Evolutionary conservation across 1,140 invertebrate species (phyloP).

Genomic region (Caenorhabditis briggsae): DNA sequence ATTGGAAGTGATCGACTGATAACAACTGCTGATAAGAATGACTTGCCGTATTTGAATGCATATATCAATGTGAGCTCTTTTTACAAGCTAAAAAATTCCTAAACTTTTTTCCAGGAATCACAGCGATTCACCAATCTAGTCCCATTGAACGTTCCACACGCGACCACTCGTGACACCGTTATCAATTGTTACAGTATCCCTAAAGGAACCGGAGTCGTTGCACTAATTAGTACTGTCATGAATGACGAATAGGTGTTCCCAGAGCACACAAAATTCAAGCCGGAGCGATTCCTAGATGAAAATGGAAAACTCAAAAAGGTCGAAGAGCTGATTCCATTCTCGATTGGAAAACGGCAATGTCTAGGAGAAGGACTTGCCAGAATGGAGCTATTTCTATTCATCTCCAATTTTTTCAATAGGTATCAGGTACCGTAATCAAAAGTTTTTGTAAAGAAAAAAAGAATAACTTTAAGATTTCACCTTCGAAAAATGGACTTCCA

Average conservation of each 20-base stretch:
- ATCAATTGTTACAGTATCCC: constrained; percentile 61
- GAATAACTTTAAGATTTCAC: background rate
- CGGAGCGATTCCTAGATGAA: constrained; percentile 85
- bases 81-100: background rate
- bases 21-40: constrained; percentile 61
- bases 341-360: constrained; percentile 87
- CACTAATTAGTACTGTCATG: constrained; percentile 88
- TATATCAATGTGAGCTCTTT: constrained; percentile 61
- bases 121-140: constrained; percentile 62
- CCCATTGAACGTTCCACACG: constrained; percentile 44
- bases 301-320: constrained; percentile 86
- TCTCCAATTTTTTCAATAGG: constrained; percentile 86
- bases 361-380: constrained; percentile 88
- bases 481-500: constrained; percentile 68
- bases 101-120: constrained; percentile 58
- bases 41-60: constrained; percentile 66
- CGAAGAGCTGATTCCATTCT: constrained; percentile 87
- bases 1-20: constrained; percentile 78
- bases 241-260: constrained; percentile 91
- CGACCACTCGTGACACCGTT: constrained; percentile 57
- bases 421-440: constrained; percentile 81
- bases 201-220: constrained; percentile 85
- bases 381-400: constrained; percentile 90
- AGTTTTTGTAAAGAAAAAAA: background rate
- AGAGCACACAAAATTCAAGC: constrained; percentile 87